Evolutionary conservation across 2,797 vertebrate genomes (phyloP), one percentile per base, ranked within the genome.

Genomic region (Pangasius djambal): DNA sequence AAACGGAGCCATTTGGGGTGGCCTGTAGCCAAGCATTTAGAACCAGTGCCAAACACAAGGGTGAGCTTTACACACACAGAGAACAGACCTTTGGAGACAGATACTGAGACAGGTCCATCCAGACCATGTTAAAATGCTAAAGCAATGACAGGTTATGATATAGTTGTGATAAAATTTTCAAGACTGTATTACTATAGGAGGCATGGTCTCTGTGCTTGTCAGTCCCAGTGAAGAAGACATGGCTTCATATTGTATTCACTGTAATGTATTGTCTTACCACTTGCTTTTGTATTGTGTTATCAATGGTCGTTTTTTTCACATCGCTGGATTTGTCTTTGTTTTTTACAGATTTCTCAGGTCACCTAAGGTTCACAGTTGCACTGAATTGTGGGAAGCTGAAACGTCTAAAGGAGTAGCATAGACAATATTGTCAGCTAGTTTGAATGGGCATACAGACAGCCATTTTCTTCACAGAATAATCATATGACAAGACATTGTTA

Each of bases 41-140:
- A 90, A 77, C 83, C 75, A 65, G 86, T 83, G 90, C 81, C 92
- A 92, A 89, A 87, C 87, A 89, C 57, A 44, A 74, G 90, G 85
- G 83, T 72, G 74, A 83, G 59, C 55, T 90, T 89, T 86, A 86
- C 83, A 81, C 84, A 34, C 86, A 72, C 79, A 82, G 82, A 88
- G 85, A 86, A 67, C 79, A 85, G 72, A 74, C 59, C 78, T 74
- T 85, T 48, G 69, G 28, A 65, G 40, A 83, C 13, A 0, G 37
- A 65, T 65, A 40, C 37, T 48, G 40, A 83, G 61, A 61, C 79
- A 59, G 28, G 34, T 63, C 57, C 25, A 63, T 83, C 12, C 31
- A 13, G 81, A 6, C 63, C 59, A 44, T 28, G 37, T n/a, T 83
- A 16, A 63, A 83, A 28, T 44, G 37, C 37, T 44, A 63, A 28